Conservation (phyloP, 2,113 vertebrate species). For the Mellivora capensis region DNA sequence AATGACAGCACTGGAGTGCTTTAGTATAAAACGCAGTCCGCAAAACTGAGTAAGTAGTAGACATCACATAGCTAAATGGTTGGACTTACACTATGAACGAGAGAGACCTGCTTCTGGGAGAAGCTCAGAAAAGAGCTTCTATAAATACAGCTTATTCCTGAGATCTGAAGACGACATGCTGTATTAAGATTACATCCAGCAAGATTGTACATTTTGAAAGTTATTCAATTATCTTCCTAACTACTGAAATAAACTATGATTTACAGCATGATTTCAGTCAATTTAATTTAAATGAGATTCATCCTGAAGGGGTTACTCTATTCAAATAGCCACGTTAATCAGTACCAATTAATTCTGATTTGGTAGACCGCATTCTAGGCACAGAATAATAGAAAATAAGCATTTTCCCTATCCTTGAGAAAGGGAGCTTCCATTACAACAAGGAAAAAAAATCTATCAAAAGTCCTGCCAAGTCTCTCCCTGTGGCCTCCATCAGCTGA, state of each 20-base stretch:
- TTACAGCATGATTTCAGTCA: constrained; percentile 37
- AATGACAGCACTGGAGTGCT: not conserved
- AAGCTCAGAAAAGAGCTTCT: constrained; percentile 26
- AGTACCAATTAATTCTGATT: constrained; percentile 53
- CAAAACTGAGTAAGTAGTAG: constrained; percentile 23
- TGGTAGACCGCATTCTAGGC: constrained; percentile 23
- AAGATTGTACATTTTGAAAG: constrained; percentile 35
- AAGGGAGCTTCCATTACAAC: constrained; percentile 47
- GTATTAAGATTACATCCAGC: constrained; percentile 17
- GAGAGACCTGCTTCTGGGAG: not conserved
- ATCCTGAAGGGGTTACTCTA: constrained; percentile 4
- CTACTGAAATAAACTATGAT: constrained; percentile 45
- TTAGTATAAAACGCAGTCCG: constrained; percentile 43
- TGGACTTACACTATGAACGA: not conserved
- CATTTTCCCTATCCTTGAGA: constrained; percentile 43
- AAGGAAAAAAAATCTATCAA: constrained; percentile 50
- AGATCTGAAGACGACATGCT: constrained; percentile 32
- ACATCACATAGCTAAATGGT: not conserved
- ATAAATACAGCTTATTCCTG: constrained; percentile 2
- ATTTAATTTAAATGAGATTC: constrained; percentile 48
- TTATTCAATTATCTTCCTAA: constrained; percentile 16
- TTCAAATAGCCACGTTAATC: constrained; percentile 4
- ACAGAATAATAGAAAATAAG: constrained; percentile 34
- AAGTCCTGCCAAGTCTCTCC: constrained; percentile 5
- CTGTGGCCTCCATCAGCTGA: constrained; percentile 45